A percentile compares a stretch with the other conserved stretches of the same genome.
Conservation (phyloP, 2,797 vertebrate species). For the Molossus molossus region DNA sequence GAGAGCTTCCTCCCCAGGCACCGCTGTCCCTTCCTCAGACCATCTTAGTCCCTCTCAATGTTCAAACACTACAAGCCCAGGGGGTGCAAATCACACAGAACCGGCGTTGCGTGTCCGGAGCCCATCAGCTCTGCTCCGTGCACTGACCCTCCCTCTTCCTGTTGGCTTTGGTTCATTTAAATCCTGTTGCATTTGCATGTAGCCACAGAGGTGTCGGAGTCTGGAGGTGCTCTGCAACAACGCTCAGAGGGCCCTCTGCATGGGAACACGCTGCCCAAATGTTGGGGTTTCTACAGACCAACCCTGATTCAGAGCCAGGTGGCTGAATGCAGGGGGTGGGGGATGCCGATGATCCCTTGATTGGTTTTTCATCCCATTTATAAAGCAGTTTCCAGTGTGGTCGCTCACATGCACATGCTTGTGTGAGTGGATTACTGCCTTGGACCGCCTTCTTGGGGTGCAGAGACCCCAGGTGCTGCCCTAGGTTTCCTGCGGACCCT, state of each 20-base stretch:
- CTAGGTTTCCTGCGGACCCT: accelerated
- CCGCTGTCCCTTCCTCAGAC: not conserved
- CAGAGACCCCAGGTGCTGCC: not conserved
- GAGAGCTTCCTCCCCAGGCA: too few species aligned
- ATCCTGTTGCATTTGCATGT: too few species aligned
- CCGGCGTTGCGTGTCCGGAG: not conserved
- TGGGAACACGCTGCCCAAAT: too few species aligned
- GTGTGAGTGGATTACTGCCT: too few species aligned
- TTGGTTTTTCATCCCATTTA: not conserved
- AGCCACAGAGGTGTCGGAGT: accelerated
- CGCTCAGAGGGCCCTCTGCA: too few species aligned
- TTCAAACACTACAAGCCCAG: too few species aligned
- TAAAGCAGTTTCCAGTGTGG: accelerated
- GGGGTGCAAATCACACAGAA: accelerated
- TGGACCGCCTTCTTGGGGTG: too few species aligned
- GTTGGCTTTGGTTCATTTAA: not conserved
- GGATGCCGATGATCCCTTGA: accelerated
- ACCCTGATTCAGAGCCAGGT: not conserved
- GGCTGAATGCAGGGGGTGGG: accelerated
- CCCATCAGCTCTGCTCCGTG: not conserved
- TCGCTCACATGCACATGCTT: accelerated
- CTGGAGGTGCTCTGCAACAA: not conserved
- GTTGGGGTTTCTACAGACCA: too few species aligned
- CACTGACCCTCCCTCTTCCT: accelerated
- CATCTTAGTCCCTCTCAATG: accelerated